Evolutionary conservation across 2,113 vertebrate genomes (phyloP), one percentile per base, ranked within the genome.

Genomic region (Physeter macrocephalus): DNA sequence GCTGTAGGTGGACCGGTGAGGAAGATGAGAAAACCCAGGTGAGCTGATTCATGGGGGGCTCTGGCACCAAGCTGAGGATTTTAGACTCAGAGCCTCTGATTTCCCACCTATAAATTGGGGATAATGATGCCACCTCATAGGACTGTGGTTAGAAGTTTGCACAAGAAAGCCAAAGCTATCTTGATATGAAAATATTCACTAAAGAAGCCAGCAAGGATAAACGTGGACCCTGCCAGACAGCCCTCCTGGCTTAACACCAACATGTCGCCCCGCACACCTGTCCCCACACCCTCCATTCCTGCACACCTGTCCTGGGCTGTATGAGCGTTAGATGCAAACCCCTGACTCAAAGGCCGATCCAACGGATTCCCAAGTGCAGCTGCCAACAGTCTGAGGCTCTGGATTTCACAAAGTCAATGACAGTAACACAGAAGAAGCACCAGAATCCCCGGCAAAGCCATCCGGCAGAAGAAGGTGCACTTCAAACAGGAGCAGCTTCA

Each of bases 201-300:
- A 13, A 62, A 41, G 75, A 75, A 82, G 43, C 67, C 66, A 82
- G 20, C 29, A 1, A 18, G n/a, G 64, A 49, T 71, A 80, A 67
- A 78, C 0, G 0, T 8, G 34, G 29, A 72, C 23, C 14, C 81
- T 90, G 64, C 81, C n/a, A 6, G 7, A 10, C 64, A 15, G 71
- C 52, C 86, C 64, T 93, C 11, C 62, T 2, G 15, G 23, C 23
- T 46, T 31, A 52, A 49, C 5, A 2, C 39, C 17, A 29, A 21
- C 5, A 7, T 2, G 4, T 21, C 0, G 2, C 27, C 13, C 20
- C 10, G 0, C 4, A 25, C 61, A 13, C 31, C 43, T 72, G 46
- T 66, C 41, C 78, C 39, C 13, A 29, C 59, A 12, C 1, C 59
- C 59, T 62, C 59, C 59, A 27, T 29, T 12, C 25, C 59, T 12